Base-by-base conservation (phyloP, 1,140 invertebrate species). In the Bombus consobrinus region DNA sequence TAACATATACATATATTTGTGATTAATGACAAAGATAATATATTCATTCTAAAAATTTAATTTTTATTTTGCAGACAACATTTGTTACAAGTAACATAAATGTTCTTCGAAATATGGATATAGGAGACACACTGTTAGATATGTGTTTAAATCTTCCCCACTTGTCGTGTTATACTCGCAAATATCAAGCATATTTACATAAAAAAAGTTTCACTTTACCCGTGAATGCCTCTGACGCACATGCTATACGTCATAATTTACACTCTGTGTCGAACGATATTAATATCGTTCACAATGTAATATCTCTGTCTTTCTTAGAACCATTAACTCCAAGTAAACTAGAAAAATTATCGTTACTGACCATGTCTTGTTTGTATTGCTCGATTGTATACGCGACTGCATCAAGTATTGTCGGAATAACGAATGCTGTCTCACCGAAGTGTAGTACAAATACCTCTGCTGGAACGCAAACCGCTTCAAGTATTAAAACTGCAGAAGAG, bases 251-350 rank as follows among this genome's bases (percentile, higher is more conserved):
- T 93, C 96, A 96, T 88, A 98, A 97, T 89, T 96, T 98, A 74
- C 97, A 97, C 90, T 96, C 96, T 81, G 95, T 98, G 53, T 96
- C 98, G 39, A 97, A 97, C 87, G 98, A 99, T 92, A 97, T 99
- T 68, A 97, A 97, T 71, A 97, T 98, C 72, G 97, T 98, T 62
- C 97, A 97, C 91, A 97, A 97, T 88, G 98, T 98, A 2, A 96
- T 99, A 82, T 97, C 97, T 28, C 94, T 99, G 80, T 98, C 98
- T 3, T 97, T 98, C 80, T 93, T 99, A 41, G 98, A 99, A 94
- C 98, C 98, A 0, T 95, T 99, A 72, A 98, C 97, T 10, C 96
- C 97, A 0, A 96, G 96, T 8, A 97, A 98, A 91, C 96, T 99
- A 75, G 96, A 97, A 68, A 98, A 98, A 92, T 95, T 99, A 43